phyloP scores from a whole-genome alignment of 2,888 invertebrate species.

The Parelbella ahira region DNA sequence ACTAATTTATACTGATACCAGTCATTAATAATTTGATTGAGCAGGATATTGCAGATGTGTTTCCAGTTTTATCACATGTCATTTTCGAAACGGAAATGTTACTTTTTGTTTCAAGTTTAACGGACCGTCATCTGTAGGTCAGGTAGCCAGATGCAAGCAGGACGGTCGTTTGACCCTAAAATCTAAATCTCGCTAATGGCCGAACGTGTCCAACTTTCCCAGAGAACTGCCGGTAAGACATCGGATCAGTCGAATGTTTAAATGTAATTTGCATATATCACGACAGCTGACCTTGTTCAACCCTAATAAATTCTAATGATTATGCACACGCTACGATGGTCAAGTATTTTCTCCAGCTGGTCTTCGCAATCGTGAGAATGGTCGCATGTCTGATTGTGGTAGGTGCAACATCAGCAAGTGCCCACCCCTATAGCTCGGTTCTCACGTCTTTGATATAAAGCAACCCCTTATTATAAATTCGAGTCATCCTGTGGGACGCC shows the following conservation, averaged over 20 bases:
- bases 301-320: constrained; percentile 74
- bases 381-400: constrained; percentile 40
- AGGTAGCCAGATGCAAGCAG: constrained; percentile 57
- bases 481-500: constrained; percentile 59
- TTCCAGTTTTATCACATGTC: constrained; percentile 59
- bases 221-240: constrained; percentile 40
- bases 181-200: constrained; percentile 41
- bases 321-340: constrained; percentile 58
- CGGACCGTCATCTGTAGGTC: constrained; percentile 52
- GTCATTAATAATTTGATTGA: constrained; percentile 49
- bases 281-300: constrained; percentile 62
- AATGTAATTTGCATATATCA: constrained; percentile 57
- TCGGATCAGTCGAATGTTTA: constrained; percentile 56
- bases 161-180: constrained; percentile 39
- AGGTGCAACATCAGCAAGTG: constrained; percentile 75
- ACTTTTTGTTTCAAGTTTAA: constrained; percentile 61
- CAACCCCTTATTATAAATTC: constrained; percentile 71
- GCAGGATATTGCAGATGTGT: constrained; percentile 61
- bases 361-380: constrained; percentile 69
- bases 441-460: constrained; percentile 63
- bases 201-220: constrained; percentile 54
- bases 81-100: constrained; percentile 53
- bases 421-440: constrained; percentile 65
- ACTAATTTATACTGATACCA: constrained; percentile 30
- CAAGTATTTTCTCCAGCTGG: constrained; percentile 54